phyloP scores from a whole-genome alignment of 2,797 vertebrate genomes.

The Falco concolor region DNA sequence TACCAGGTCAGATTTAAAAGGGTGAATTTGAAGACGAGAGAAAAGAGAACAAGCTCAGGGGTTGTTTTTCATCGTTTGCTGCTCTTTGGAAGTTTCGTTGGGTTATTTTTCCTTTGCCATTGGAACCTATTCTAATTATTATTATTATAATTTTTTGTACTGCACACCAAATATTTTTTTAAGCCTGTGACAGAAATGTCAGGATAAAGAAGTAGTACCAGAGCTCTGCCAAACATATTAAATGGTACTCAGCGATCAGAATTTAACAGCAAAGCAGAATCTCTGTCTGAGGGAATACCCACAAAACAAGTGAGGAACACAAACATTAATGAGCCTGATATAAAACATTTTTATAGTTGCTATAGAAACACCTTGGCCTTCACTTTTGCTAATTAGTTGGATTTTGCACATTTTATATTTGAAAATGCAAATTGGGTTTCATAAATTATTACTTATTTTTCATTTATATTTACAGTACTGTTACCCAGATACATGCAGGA shows the following conservation, averaged over 20 bases:
- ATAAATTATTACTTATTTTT: constrained; percentile 88
- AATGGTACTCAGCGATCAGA: constrained; percentile 52
- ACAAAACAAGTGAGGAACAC: constrained; percentile 67
- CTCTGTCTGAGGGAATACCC: constrained; percentile 67
- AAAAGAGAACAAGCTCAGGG: not conserved
- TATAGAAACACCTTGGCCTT: constrained; percentile 81
- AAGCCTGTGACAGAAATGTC: constrained; percentile 2
- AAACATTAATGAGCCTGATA: constrained; percentile 76
- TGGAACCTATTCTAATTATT: not conserved
- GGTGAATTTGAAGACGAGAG: constrained; percentile 20
- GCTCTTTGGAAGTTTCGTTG: not conserved
- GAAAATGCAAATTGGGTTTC: constrained; percentile 92
- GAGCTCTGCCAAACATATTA: not conserved
- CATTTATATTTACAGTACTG: constrained; percentile 81
- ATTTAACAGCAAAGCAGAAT: constrained; percentile 58
- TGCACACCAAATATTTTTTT: constrained; percentile 11
- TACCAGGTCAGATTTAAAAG: not conserved
- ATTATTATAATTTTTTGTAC: not conserved
- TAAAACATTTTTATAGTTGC: constrained; percentile 81
- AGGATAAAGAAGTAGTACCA: not conserved
- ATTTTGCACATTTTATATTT: constrained; percentile 83
- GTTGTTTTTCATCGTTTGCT: not conserved
- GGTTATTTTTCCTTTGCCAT: not conserved
- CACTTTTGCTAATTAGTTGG: constrained; percentile 81
- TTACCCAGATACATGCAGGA: constrained; percentile 80